Percentiles rank a stretch among this genome's conserved stretches.
Evolutionary conservation across 2,113 vertebrate genomes (phyloP).

Genomic region (Pontoporia blainvillei): DNA sequence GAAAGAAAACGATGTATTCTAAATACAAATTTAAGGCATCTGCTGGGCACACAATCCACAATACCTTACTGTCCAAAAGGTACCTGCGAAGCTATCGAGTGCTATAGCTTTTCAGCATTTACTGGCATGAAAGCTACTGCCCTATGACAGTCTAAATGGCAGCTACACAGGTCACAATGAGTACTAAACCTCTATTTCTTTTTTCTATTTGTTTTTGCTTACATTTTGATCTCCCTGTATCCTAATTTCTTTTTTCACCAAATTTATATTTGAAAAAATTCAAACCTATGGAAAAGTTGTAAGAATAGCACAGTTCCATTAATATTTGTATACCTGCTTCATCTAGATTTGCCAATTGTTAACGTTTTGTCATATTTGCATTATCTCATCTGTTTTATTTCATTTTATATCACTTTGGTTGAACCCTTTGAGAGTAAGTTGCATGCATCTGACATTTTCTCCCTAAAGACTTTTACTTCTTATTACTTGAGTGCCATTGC

Average conservation of each 20-base stretch:
- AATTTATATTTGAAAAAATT: neutral
- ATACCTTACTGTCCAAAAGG: neutral
- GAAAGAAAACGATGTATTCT: neutral
- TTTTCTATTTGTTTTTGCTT: neutral
- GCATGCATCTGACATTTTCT: neutral
- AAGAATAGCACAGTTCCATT: neutral
- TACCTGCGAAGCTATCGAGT: neutral
- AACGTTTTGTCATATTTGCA: neutral
- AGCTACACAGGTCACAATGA: neutral
- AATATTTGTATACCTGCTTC: neutral
- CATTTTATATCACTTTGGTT: neutral
- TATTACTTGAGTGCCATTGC: neutral
- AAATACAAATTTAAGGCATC: neutral
- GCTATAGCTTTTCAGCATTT: neutral
- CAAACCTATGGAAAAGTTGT: neutral
- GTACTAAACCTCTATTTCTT: neutral
- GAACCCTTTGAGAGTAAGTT: neutral
- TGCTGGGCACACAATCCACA: neutral
- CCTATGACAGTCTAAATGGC: neutral
- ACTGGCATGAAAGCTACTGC: neutral
- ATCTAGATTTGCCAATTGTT: neutral
- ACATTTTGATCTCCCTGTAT: neutral
- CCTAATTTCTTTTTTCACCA: neutral
- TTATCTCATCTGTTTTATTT: neutral
- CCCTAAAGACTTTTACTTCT: neutral